A percentile compares a stretch with the other conserved stretches of the same genome.
phyloP scores from a whole-genome alignment of 2,888 invertebrate species.

The Pristionchus exspectatus region DNA sequence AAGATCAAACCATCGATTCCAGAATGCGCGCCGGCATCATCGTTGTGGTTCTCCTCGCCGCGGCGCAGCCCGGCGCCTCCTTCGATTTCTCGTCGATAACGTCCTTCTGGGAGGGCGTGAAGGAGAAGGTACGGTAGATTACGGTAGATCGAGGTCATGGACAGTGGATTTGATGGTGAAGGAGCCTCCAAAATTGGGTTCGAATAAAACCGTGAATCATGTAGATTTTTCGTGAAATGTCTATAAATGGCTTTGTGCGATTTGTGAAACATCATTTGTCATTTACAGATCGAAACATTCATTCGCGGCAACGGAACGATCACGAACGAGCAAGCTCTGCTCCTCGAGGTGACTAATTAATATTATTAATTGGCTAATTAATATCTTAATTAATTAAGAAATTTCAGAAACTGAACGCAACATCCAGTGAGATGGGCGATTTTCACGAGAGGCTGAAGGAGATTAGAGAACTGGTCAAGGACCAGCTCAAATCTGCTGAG shows the following conservation, averaged over 20 bases:
- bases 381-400: neutral
- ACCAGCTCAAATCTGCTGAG: neutral
- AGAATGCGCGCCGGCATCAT: constrained; percentile 10
- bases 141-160: neutral
- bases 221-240: too few species aligned
- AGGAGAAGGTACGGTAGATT: constrained; percentile 5
- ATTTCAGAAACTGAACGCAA: constrained; percentile 42
- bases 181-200: neutral
- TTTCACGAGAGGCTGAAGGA: constrained; percentile 44
- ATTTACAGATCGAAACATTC: neutral
- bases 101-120: constrained; percentile 12
- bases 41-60: neutral
- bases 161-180: neutral
- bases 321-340: neutral
- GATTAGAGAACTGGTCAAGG: constrained; percentile 5
- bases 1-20: neutral
- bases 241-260: too few species aligned
- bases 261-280: neutral
- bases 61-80: neutral
- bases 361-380: neutral
- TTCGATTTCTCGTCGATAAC: constrained; percentile 42
- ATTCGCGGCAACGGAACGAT: constrained; percentile 51
- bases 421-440: neutral
- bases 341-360: constrained; percentile 24
- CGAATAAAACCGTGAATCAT: too few species aligned